Conservation (phyloP, 2,888 invertebrate species). For the Trissonchulus latispiculum region DNA sequence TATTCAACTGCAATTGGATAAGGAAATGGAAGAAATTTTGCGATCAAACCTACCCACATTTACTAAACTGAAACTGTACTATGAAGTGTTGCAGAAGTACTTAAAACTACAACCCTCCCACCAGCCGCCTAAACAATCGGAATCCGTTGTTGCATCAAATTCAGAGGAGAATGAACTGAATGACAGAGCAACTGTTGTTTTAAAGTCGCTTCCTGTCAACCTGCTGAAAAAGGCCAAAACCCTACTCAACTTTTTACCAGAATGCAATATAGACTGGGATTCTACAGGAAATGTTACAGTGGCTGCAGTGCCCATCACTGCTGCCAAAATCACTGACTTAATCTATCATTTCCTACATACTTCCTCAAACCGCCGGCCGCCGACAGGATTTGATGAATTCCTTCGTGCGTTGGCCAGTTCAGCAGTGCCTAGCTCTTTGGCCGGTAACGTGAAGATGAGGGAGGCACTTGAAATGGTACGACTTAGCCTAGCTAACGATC, state of each 20-base stretch:
- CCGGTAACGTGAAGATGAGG: not conserved
- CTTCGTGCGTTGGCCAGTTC: not conserved
- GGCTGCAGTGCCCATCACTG: not conserved
- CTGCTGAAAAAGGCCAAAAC: too few species aligned
- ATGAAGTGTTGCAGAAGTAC: not conserved
- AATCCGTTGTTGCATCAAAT: too few species aligned
- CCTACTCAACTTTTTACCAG: too few species aligned
- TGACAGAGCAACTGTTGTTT: too few species aligned
- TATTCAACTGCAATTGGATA: not conserved
- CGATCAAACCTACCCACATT: not conserved
- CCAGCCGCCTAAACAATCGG: too few species aligned
- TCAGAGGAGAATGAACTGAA: too few species aligned
- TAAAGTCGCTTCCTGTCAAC: too few species aligned
- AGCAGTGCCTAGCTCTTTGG: not conserved
- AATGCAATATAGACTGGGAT: too few species aligned
- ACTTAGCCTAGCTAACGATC: too few species aligned
- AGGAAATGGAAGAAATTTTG: constrained; percentile 5
- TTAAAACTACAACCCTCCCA: not conserved
- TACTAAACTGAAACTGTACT: not conserved
- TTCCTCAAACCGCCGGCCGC: not conserved
- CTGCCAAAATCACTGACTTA: not conserved
- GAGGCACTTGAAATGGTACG: too few species aligned
- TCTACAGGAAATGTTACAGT: not conserved
- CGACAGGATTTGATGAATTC: not conserved
- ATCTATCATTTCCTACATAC: not conserved